Conservation (phyloP, 2,797 vertebrate species). For the Coendou prehensilis region DNA sequence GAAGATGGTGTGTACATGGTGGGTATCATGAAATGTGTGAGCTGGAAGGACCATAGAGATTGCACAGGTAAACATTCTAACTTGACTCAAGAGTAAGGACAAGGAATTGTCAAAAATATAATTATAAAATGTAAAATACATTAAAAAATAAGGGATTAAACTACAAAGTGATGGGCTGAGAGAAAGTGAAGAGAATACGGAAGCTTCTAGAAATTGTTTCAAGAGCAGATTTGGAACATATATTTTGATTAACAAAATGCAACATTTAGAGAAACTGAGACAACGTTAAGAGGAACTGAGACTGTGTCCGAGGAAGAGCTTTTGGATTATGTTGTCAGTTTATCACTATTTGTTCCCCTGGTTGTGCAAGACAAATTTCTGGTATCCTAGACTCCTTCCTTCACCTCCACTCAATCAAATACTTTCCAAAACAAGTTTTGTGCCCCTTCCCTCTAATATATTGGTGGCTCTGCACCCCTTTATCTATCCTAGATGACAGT, state of each 20-base stretch:
- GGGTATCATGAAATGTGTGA: too few relatives aligned
- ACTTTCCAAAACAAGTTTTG: not conserved
- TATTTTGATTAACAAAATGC: not conserved
- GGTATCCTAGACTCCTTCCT: not conserved
- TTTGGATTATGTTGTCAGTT: not conserved
- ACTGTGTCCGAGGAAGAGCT: not conserved
- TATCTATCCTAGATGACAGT: not conserved
- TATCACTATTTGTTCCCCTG: not conserved
- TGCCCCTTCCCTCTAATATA: not conserved
- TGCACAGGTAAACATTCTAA: not conserved
- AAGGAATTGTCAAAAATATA: not conserved
- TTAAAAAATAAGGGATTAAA: not conserved
- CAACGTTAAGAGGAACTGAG: not conserved
- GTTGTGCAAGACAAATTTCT: not conserved
- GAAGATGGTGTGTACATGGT: rapidly evolving
- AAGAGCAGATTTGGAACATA: not conserved
- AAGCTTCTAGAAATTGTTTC: not conserved
- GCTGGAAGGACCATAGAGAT: not conserved
- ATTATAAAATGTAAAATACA: not conserved
- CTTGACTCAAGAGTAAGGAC: not conserved
- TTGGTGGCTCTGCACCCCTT: not conserved
- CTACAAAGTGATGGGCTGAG: not conserved
- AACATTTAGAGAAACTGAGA: not conserved
- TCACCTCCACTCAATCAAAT: not conserved
- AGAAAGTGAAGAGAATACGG: not conserved